phyloP scores from a whole-genome alignment of 2,888 invertebrate species.

The Andrena trimmerana region DNA sequence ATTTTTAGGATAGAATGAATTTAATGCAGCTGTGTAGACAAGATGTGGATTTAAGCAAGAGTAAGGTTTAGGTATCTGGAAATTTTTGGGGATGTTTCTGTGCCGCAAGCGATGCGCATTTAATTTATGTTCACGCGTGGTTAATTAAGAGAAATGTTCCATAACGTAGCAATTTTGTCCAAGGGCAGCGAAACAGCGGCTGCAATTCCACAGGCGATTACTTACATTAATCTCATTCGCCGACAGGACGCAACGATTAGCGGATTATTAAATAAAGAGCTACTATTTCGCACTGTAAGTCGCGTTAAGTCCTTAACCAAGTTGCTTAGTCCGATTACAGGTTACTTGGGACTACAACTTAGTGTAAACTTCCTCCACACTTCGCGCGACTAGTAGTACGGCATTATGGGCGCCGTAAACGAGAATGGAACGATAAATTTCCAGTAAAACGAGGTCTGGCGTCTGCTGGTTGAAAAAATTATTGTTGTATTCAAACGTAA shows the following conservation, averaged over 20 bases:
- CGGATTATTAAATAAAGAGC: conserved; percentile 74
- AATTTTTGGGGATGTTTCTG: too few relatives aligned
- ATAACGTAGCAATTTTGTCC: neutral
- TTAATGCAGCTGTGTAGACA: too few relatives aligned
- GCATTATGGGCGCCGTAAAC: neutral
- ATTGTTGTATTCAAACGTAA: too few relatives aligned
- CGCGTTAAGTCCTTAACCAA: conserved; percentile 66
- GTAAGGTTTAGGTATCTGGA: too few relatives aligned
- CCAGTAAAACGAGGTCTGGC: too few relatives aligned
- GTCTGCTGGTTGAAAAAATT: too few relatives aligned
- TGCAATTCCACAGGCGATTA: conserved; percentile 16
- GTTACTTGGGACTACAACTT: conserved; percentile 17
- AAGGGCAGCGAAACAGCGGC: neutral
- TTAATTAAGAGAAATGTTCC: conserved; percentile 17
- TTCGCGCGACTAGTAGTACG: neutral
- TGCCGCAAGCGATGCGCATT: too few relatives aligned
- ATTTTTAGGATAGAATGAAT: neutral
- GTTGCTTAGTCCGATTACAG: conserved; percentile 60
- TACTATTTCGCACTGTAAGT: conserved; percentile 55
- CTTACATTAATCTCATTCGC: conserved; percentile 15
- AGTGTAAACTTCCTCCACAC: conserved; percentile 7
- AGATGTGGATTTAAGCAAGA: too few relatives aligned
- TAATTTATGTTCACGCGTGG: too few relatives aligned
- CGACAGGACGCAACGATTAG: conserved; percentile 59
- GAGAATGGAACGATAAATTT: neutral